Percentiles rank a stretch among this genome's conserved stretches.
Conservation (phyloP, 2,113 vertebrate genomes). For the Coptodon rendalli region DNA sequence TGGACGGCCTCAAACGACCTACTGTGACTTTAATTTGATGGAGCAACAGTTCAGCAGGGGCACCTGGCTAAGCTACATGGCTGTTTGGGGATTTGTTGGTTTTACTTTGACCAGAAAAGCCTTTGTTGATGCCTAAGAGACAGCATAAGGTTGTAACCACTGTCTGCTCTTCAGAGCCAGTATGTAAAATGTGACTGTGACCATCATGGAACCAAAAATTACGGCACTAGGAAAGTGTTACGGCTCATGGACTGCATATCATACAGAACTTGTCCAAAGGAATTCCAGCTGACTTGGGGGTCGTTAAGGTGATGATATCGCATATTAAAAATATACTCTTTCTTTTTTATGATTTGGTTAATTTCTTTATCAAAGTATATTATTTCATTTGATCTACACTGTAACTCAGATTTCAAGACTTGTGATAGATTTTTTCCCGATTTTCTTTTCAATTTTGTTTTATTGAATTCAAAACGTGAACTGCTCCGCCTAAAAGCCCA, state of each 20-base stretch:
- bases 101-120: not conserved
- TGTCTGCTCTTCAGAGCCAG: slow-evolving; percentile 8
- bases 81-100: not conserved
- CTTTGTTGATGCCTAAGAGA: not conserved
- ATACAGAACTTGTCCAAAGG: slow-evolving; percentile 14
- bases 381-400: slow-evolving; percentile 29
- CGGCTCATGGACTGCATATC: not conserved
- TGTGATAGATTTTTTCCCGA: not conserved
- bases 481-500: not conserved
- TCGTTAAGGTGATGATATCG: not conserved
- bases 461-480: not conserved
- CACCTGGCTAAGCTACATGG: not conserved
- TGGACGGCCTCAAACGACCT: not conserved
- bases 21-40: not conserved
- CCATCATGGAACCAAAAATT: slow-evolving; percentile 29
- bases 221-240: not conserved
- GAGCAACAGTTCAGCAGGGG: not conserved
- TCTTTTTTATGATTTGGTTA: slow-evolving; percentile 8
- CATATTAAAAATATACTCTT: slow-evolving; percentile 20
- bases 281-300: slow-evolving; percentile 23
- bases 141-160: not conserved
- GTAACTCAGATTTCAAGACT: slow-evolving; percentile 4
- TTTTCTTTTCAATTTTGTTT: not conserved
- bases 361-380: slow-evolving; percentile 5
- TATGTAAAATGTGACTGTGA: slow-evolving; percentile 21